These are phyloP conservation scores for Leucopsar rothschildi DNA, from an alignment of 2,113 vertebrate species.

Conservation along the genomic window DNA sequence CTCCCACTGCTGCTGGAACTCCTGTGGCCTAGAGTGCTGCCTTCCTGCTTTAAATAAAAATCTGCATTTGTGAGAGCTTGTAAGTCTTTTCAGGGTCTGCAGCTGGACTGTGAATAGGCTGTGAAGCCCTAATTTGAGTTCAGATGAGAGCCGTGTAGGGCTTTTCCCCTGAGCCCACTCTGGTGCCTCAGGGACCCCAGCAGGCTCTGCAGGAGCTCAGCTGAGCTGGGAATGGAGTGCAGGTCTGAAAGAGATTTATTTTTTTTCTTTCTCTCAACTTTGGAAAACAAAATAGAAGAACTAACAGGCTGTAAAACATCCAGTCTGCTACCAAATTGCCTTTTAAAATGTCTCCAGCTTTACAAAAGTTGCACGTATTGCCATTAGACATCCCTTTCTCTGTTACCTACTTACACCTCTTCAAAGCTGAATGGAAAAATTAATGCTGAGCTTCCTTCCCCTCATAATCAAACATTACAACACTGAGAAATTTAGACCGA, in stretches of 20 bases:
- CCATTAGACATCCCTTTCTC: constrained; percentile 22
- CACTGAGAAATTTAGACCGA: constrained; percentile 1
- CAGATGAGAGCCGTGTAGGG: neutral
- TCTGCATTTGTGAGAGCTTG: neutral
- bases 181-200: neutral
- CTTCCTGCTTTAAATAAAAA: neutral
- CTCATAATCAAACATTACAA: constrained; percentile 50
- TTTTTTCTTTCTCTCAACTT: neutral
- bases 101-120: neutral
- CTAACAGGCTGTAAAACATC: neutral
- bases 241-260: neutral
- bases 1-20: neutral
- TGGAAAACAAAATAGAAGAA: constrained; percentile 31
- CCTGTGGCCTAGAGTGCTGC: neutral
- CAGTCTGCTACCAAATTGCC: constrained; percentile 2
- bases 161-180: neutral
- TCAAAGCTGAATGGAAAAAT: constrained; percentile 47
- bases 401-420: constrained; percentile 32
- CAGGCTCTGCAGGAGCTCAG: neutral
- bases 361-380: neutral
- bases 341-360: neutral
- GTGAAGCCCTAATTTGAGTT: neutral
- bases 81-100: neutral
- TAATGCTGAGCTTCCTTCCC: constrained; percentile 26
- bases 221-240: neutral